Evolutionary conservation across 2,888 invertebrate genomes (phyloP).

Genomic region (Syrista parreyssii): DNA sequence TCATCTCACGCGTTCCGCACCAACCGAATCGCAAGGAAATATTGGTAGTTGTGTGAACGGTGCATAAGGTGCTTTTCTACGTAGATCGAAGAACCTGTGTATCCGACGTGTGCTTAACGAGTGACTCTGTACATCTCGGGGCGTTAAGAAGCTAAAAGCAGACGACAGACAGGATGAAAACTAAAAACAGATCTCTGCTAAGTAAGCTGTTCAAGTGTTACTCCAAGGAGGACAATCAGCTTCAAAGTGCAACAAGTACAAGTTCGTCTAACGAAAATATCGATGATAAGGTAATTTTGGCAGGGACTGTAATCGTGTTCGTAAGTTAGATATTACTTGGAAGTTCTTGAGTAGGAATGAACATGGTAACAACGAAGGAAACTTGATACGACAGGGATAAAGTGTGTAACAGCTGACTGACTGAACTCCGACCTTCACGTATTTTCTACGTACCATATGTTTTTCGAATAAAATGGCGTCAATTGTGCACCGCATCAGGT

Average conservation of each 20-base stretch:
- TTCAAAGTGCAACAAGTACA: slow-evolving; percentile 9
- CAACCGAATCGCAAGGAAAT: slow-evolving; percentile 13
- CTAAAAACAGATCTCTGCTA: slow-evolving; percentile 49
- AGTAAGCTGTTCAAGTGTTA: slow-evolving; percentile 55
- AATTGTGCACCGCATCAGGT: background rate
- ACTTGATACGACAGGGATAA: background rate
- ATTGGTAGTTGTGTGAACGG: background rate
- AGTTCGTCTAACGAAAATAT: background rate
- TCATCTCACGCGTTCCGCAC: slow-evolving; percentile 15
- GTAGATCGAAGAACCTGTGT: background rate
- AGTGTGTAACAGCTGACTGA: background rate
- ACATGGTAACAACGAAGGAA: background rate
- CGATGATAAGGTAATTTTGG: background rate
- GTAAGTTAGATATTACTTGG: background rate
- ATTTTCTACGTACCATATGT: background rate
- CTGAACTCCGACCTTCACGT: background rate
- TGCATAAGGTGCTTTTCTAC: background rate
- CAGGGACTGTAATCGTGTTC: background rate
- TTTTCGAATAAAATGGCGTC: background rate
- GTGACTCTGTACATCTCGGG: background rate
- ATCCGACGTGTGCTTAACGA: background rate
- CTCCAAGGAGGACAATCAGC: slow-evolving; percentile 30
- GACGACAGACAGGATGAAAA: slow-evolving; percentile 43
- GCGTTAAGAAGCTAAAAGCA: background rate
- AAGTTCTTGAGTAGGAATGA: background rate